Base-by-base conservation (phyloP, 2,797 vertebrate species). In the Prionace glauca region DNA sequence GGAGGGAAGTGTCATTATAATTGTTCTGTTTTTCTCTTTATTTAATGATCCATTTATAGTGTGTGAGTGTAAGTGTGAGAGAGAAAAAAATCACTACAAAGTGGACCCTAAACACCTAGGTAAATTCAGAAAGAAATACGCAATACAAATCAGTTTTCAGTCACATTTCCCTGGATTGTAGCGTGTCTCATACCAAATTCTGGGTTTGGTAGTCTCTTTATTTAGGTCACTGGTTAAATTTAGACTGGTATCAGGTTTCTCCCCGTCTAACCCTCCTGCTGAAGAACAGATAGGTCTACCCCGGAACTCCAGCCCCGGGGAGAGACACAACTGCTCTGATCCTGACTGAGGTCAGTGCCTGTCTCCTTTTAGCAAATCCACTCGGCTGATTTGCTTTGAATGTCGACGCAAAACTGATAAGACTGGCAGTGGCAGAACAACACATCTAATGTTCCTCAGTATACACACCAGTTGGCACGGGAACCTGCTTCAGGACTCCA, bases 151-250 rank as follows among this genome's bases (percentile, higher is more conserved):
- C 24, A 56, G 86, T 60, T 9, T 14, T 88, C 24, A 26, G 24
- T 77, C 14, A 77, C 50, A 88, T 88, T 9, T 45, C 50, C 10
- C 24, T 12, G 24, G 45, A 10, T 56, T 10, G 50, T 10, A 2
- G 18, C 24, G 9, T 11, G 86, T 60, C 8, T 56, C 24, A 56
- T 26, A 26, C 8, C 26, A 50, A 88, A 32, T 29, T 20, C 60
- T 10, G 32, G 60, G 32, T 20, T 8, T 11, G 18, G 18, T 32
- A 62, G 56, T 91, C 29, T 91, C 60, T 91, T 22, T 67, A 65
- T 67, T 88, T 36, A 62, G 16, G 60, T 91, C 88, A 65, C 18
- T n/a, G 88, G 50, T 67, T 91, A 91, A 65, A 91, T 91, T 91
- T 91, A 91, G 88, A 36, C 88, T n/a, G 7, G 60, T 60, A 65